Base-by-base conservation (phyloP, 2,797 vertebrate genomes). In the Ptychobarbus kaznakovi region DNA sequence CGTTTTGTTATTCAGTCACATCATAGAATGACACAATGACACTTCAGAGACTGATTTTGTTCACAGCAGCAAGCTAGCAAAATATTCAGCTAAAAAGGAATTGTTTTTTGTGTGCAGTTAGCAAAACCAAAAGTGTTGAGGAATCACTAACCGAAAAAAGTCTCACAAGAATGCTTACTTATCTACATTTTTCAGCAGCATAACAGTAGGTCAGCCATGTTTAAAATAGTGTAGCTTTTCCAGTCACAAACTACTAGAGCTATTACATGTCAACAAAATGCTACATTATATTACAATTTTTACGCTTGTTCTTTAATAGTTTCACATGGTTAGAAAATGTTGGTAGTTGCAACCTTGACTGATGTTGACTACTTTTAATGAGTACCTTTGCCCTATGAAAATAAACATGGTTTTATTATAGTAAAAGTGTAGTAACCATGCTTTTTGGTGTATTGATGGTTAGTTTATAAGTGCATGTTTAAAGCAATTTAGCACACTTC, bases 11-110 rank as follows among this genome's bases (percentile, higher is more conserved):
- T 78, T 61, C 38, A 42, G 22, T 78, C 32, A 73, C 28, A 25
- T 76, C 56, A 83, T 38, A 38, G 6, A 63, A 63, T 63, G 38
- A 73, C n/a, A 73, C 75, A 78, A 25, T 78, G 75, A 61, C 53
- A 78, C 75, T 42, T 61, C 53, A 28, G 75, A 61, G 53, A 61
- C 12, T 61, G 53, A 42, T 77, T 77, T 61, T 77, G 53, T 61
- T 61, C 35, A 53, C 20, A 25, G 75, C 22, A 25, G 22, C 22
- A 76, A 58, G 22, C 53, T 61, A 78, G 53, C 12, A 61, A 77
- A 58, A 40, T 40, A 25, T 58, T 40, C 53, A 58, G 10, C 20
- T 53, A 22, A 75, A 76, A 35, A 35, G 7, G 1, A 1, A 1
- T 25, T 40, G 16, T 35, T 56, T 74, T 42, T 61, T 40, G 7